phyloP scores from a whole-genome alignment of 1,140 invertebrate genomes.

The Metopolophium dirhodum region DNA sequence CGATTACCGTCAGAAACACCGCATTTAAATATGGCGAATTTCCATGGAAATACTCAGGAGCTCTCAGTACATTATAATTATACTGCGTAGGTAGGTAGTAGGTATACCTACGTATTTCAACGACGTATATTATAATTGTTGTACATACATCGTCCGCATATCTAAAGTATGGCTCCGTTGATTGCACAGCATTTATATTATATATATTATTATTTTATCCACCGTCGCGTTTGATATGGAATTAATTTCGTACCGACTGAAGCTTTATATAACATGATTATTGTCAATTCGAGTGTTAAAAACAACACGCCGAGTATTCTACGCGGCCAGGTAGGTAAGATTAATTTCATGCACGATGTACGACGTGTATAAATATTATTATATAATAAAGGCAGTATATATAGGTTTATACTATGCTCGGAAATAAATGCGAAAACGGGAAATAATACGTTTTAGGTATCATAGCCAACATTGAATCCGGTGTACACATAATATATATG shows the following conservation, averaged over 20 bases:
- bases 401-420: neutral
- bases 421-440: neutral
- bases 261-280: constrained; percentile 2
- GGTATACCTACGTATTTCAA: neutral
- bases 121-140: neutral
- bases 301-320: neutral
- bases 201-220: neutral
- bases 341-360: neutral
- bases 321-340: neutral
- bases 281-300: neutral
- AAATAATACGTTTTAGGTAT: neutral
- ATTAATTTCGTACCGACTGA: neutral
- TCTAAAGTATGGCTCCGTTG: neutral
- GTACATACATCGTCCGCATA: neutral
- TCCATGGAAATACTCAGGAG: neutral
- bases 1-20: neutral
- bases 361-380: neutral
- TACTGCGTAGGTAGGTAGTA: too few species aligned
- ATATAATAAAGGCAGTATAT: neutral
- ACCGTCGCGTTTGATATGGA: neutral
- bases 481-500: neutral
- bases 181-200: neutral
- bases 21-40: neutral
- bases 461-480: neutral
- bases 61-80: neutral